These are phyloP conservation scores for Drosophila basisetae DNA, from an alignment of 2,888 invertebrate species.

Conservation along the genomic window DNA sequence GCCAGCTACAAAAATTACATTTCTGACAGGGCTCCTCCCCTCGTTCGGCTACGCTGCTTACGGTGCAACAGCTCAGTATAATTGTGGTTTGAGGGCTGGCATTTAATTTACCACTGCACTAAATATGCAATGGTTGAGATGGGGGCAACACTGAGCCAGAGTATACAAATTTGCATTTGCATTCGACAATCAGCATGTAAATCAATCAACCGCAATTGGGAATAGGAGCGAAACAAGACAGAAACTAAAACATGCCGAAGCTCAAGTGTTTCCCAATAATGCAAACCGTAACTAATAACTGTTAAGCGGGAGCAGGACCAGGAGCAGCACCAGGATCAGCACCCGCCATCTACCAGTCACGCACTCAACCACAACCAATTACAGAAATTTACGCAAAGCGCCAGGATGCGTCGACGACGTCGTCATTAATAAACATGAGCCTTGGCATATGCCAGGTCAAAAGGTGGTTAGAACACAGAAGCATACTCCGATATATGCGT, in stretches of 20 bases:
- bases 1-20: constrained; percentile 9
- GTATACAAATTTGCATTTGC: constrained; percentile 68
- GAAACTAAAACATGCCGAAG: constrained; percentile 32
- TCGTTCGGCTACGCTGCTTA: constrained; percentile 37
- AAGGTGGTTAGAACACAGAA: constrained; percentile 29
- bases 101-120: constrained; percentile 42
- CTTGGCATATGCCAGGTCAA: constrained; percentile 44
- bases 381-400: constrained; percentile 74
- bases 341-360: constrained; percentile 33
- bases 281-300: constrained; percentile 73
- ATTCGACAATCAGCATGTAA: constrained; percentile 72
- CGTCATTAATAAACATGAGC: constrained; percentile 77
- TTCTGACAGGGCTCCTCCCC: background rate
- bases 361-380: constrained; percentile 76
- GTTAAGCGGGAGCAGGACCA: constrained; percentile 34
- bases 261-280: constrained; percentile 70
- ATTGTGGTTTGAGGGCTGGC: background rate
- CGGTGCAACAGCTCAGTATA: constrained; percentile 44
- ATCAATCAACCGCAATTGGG: constrained; percentile 73
- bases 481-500: constrained; percentile 12
- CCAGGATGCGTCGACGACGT: constrained; percentile 62
- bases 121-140: constrained; percentile 41
- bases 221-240: constrained; percentile 11
- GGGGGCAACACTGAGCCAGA: constrained; percentile 15
- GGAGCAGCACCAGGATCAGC: constrained; percentile 14